Evolutionary conservation across 2,797 vertebrate genomes (phyloP), one percentile per base, ranked within the genome.

Genomic region (Diceros bicornis): DNA sequence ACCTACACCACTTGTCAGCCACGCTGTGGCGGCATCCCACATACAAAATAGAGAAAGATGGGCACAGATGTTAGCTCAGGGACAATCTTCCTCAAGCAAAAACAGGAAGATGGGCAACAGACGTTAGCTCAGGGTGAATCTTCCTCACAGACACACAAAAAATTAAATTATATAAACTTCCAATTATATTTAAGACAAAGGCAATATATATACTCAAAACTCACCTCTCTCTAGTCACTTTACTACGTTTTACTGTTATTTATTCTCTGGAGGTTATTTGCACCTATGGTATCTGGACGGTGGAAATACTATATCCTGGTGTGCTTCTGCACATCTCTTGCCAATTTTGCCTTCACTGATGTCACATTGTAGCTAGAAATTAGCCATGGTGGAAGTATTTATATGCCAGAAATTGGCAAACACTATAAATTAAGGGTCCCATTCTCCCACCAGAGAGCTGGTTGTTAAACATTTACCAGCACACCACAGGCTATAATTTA

Each of bases 281-380:
- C 25, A 37, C 29, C 11, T 50, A 3, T 6, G 7, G 29, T 17
- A 29, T 18, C 78, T 84, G 52, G 23, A 20, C 2, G 25, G 17
- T 11, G 16, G 29, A 3, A 55, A 37, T 2, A 20, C 7, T 5
- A 3, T 2, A 1, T 14, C 2, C n/a, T 4, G n/a, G 17, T 9
- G 16, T 5, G 44, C 20, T 44, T 29, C 59, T 62, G 50, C 8
- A 2, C 50, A 1, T 32, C 44, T 41, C 47, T 13, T n/a, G 37
- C 52, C 21, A 2, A 2, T 34, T 61, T 44, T 9, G 29, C 55
- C 71, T 37, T 64, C 13, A 0, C 5, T 0, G 34, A 47, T 21
- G 9, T 62, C 41, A 86, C 29, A 29, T 2, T 34, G 18, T 29
- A 27, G 82, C 77, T 72, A 52, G 83, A 84, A 72, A 37, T 1